Conservation (phyloP, 2,888 invertebrate genomes). For the Calephelis perditalis region DNA sequence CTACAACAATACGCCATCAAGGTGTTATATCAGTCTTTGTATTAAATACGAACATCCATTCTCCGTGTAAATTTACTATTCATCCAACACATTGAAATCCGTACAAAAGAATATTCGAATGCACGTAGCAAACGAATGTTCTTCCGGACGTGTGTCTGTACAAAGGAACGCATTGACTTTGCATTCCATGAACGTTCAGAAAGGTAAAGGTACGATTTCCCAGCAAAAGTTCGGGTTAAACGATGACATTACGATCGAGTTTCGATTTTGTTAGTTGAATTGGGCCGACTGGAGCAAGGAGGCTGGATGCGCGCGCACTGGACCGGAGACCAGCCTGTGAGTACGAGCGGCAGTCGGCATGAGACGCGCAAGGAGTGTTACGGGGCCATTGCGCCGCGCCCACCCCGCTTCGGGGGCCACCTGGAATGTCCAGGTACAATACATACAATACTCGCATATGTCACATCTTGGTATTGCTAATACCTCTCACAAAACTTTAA, state of each 20-base stretch:
- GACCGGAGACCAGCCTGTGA: slow-evolving; percentile 32
- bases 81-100: background rate
- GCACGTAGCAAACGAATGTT: slow-evolving; percentile 4
- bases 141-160: background rate
- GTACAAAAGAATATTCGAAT: slow-evolving; percentile 7
- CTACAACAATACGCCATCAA: background rate
- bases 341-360: slow-evolving; percentile 61
- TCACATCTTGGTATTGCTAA: background rate
- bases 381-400: slow-evolving; percentile 82
- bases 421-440: slow-evolving; percentile 86
- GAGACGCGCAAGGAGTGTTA: slow-evolving; percentile 72
- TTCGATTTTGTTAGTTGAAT: slow-evolving; percentile 36
- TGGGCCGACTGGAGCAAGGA: slow-evolving; percentile 52
- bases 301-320: slow-evolving; percentile 61
- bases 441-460: background rate
- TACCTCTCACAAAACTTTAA: slow-evolving; percentile 7
- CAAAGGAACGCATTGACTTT: slow-evolving; percentile 7
- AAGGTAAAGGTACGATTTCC: slow-evolving; percentile 10
- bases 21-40: background rate
- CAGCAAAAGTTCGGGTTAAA: slow-evolving; percentile 26
- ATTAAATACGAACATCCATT: too few species aligned
- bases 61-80: slow-evolving; percentile 5
- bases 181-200: slow-evolving; percentile 1
- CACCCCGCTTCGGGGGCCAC: slow-evolving; percentile 89
- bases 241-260: slow-evolving; percentile 32